Evolutionary conservation across 2,113 vertebrate genomes (phyloP), one percentile per base, ranked within the genome.

Genomic region (Syrrhaptes paradoxus): DNA sequence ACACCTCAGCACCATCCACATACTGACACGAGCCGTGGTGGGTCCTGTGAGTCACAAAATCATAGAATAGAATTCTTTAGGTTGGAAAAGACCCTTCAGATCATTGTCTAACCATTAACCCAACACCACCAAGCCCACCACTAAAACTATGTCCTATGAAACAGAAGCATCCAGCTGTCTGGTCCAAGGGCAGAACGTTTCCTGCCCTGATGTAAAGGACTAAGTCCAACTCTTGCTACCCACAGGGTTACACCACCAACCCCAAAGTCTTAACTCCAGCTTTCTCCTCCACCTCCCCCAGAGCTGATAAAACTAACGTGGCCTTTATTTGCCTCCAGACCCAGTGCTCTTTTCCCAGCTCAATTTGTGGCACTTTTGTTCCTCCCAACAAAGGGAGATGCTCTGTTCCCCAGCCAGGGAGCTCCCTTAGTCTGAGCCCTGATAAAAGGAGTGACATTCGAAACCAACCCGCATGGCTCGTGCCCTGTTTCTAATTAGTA

Each of bases 401-500:
- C 49, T 95, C 85, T 85, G 72, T 84, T 95, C 86, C 63, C 49
- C 81, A 74, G 78, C 75, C 87, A 89, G 41, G 59, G 78, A 93
- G 46, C 76, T 93, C 68, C 70, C 16, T 84, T 91, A 34, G 22
- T 49, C 75, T 57, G 65, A 82, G 85, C 72, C 91, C 74, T 32
- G 76, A 87, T 90, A 68, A 95, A 97, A 96, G 79, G 24, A 80
- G 16, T 0, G 18, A 91, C 78, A 82, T 80, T 87, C 5, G 84
- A 96, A 96, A 85, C 90, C 92, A 90, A 45, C 73, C 74, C 3
- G 63, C 77, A 85, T 80, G 74, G 90, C 81, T 94, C 46, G 0
- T 58, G 86, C 81, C 96, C 92, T 92, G 95, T 87, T 97, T 96
- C 85, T 93, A 96, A 96, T 93, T 95, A 94, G 90, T 78, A 75